A percentile compares a stretch with the other conserved stretches of the same genome.
Evolutionary conservation across 2,797 vertebrate genomes (phyloP).

Genomic region (Anguilla marmorata): DNA sequence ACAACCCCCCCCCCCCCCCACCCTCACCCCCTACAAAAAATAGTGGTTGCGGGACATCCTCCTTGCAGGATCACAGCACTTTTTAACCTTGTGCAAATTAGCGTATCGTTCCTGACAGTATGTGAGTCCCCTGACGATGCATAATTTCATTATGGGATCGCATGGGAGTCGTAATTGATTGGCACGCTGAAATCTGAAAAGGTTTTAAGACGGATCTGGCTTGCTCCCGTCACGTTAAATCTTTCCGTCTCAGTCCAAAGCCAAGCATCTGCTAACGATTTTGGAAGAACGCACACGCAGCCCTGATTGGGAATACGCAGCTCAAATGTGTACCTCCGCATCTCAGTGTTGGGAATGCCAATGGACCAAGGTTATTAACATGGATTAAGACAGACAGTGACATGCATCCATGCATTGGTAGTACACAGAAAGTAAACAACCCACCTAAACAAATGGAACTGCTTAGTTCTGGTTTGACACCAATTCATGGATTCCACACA

Average conservation of each 20-base stretch:
- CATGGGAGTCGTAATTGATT: conserved; percentile 61
- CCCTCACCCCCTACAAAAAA: background rate
- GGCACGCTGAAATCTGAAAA: conserved; percentile 59
- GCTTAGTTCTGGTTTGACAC: background rate
- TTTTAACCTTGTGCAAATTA: conserved; percentile 52
- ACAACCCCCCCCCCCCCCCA: background rate
- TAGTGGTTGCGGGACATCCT: background rate
- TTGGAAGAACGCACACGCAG: conserved; percentile 62
- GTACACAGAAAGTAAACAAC: background rate
- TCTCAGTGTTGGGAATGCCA: conserved; percentile 39
- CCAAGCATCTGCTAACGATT: conserved; percentile 69
- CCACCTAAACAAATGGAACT: background rate
- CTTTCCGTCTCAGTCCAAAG: conserved; percentile 55
- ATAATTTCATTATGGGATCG: conserved; percentile 52
- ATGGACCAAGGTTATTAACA: background rate
- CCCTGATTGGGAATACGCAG: conserved; percentile 61
- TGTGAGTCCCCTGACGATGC: conserved; percentile 44
- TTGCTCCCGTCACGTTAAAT: conserved; percentile 57
- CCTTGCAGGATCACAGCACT: background rate
- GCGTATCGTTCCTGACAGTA: conserved; percentile 37
- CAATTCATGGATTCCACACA: background rate
- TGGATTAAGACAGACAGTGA: background rate
- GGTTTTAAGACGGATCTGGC: conserved; percentile 56
- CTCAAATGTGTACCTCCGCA: conserved; percentile 55
- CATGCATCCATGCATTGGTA: background rate